Base-by-base conservation (phyloP, 92 coral and sea anemone genomes). In the Paramuricea clavata region DNA sequence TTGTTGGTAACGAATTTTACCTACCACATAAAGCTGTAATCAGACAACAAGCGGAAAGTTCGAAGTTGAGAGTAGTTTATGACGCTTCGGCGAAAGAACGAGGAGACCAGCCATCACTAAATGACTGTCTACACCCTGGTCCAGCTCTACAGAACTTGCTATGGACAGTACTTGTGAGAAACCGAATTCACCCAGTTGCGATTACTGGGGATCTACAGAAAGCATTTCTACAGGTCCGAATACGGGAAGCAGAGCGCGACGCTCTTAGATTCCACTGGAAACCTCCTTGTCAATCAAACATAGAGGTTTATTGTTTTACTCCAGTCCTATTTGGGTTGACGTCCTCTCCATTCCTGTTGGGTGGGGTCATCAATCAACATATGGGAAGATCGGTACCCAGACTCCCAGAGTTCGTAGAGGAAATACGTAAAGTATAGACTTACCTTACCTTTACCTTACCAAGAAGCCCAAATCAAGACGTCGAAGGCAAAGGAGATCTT, bases 311-410 rank as follows among this genome's bases (percentile, higher is more conserved):
- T 21, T 30, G 59, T 0, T 81, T 81, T 22, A 23, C 82, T 11
- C 44, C 32, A 76, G 82, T 30, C 56, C 49, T 81, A 30, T 81
- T 81, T 32, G 86, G 60, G 6, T 31, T 79, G 3, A 56, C 74
- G 9, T 79, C 19, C 21, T 79, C 85, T 2, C 85, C 85, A 10
- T 79, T 79, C 73, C 74, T 82, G 59, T 61, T 82, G 42, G 42
- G 42, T 81, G 71, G 39, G 81, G 43, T 35, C 71, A n/a, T n/a
- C n/a, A n/a, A n/a, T 70, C 30, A 43, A 28, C 1, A 16, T 50
- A 0, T 74, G 88, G 75, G 60, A 85, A 50, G 33, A 59, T 3
- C 12, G 0, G 67, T 54, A 85, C n/a, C n/a, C n/a, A n/a, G n/a
- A n/a, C n/a, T n/a, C 57, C 88, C 82, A 0, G 83, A 85, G 31